These are phyloP conservation scores for Lasiommata megera DNA, from an alignment of 2,888 invertebrate genomes.

Conservation along the genomic window DNA sequence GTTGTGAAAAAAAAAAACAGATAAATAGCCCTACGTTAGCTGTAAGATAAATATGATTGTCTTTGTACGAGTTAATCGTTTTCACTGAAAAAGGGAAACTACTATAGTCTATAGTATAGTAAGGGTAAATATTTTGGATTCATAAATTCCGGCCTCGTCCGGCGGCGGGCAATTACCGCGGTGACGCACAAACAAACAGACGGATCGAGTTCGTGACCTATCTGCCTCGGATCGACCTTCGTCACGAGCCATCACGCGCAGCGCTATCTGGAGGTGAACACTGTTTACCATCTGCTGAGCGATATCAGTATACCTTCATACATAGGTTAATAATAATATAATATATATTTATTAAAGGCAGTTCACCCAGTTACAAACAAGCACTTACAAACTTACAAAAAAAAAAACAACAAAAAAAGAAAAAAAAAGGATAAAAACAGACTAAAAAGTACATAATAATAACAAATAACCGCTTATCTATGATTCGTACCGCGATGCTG, in stretches of 20 bases:
- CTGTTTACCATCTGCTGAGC: background rate
- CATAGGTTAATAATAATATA: too few relatives aligned
- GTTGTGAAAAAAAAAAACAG: too few relatives aligned
- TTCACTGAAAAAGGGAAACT: background rate
- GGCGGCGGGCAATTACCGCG: constrained; percentile 4
- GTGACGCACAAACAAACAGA: constrained; percentile 23
- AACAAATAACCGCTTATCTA: too few relatives aligned
- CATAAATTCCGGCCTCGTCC: constrained; percentile 17
- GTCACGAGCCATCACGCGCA: background rate
- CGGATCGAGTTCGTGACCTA: constrained; percentile 30
- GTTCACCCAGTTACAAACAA: too few relatives aligned
- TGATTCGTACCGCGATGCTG: too few relatives aligned
- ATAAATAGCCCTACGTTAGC: too few relatives aligned
- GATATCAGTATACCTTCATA: background rate
- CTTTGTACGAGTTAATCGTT: background rate
- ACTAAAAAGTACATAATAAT: too few relatives aligned
- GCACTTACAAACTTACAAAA: too few relatives aligned
- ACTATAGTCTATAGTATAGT: too few relatives aligned
- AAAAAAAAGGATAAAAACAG: too few relatives aligned
- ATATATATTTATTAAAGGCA: too few relatives aligned
- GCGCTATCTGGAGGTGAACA: background rate
- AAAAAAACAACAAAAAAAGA: too few relatives aligned
- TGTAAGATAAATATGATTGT: background rate
- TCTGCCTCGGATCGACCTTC: constrained; percentile 14
- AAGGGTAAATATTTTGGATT: background rate